These are phyloP conservation scores for Dicyrtomina minuta DNA, from an alignment of 2,888 invertebrate species.

Conservation along the genomic window DNA sequence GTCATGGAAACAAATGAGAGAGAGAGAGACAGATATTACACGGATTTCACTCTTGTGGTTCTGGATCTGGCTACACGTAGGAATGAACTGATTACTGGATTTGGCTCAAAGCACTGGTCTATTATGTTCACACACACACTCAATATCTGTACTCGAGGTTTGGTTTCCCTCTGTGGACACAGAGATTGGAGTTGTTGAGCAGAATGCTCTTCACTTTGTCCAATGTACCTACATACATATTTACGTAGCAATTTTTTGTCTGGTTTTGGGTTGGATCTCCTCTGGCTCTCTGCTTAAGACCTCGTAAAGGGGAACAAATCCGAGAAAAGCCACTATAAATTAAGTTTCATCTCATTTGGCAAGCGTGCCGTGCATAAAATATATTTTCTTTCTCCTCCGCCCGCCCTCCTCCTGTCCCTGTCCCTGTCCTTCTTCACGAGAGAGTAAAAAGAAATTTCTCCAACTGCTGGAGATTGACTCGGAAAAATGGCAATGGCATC, in stretches of 20 bases:
- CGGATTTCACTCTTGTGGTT: constrained; percentile 20
- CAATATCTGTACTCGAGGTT: too few species aligned
- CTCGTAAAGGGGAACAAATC: constrained; percentile 16
- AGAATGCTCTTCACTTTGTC: too few species aligned
- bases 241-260: too few species aligned
- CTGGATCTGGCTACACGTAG: too few species aligned
- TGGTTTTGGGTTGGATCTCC: too few species aligned
- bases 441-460: background rate
- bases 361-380: constrained; percentile 33
- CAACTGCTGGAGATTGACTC: constrained; percentile 22
- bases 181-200: too few species aligned
- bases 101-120: too few species aligned
- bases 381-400: constrained; percentile 7
- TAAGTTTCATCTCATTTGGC: constrained; percentile 37
- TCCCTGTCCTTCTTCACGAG: background rate
- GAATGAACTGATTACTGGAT: background rate
- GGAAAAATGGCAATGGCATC: constrained; percentile 35
- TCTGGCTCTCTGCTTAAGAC: too few species aligned
- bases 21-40: too few species aligned
- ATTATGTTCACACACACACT: too few species aligned
- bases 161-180: too few species aligned
- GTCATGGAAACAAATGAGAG: constrained; percentile 28
- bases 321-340: constrained; percentile 30
- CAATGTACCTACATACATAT: too few species aligned
- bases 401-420: constrained; percentile 1